Evolutionary conservation across 2,888 invertebrate species (phyloP).

Genomic region (Selenia dentaria): DNA sequence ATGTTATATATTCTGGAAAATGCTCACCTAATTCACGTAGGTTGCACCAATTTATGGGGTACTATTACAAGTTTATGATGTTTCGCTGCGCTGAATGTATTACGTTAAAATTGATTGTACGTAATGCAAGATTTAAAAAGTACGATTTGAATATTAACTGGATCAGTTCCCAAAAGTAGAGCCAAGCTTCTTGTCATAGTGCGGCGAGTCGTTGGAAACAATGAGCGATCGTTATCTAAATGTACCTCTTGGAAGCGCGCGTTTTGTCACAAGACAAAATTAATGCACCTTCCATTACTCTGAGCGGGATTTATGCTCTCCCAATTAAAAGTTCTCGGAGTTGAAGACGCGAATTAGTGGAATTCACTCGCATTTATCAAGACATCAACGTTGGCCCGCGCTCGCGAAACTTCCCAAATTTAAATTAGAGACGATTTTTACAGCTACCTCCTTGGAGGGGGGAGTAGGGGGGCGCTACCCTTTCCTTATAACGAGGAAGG

Average conservation of each 20-base stretch:
- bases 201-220: slow-evolving; percentile 55
- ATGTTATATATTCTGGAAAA: too few relatives aligned
- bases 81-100: too few relatives aligned
- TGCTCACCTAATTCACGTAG: too few relatives aligned
- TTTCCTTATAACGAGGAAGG: slow-evolving; percentile 86
- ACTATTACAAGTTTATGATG: too few relatives aligned
- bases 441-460: slow-evolving; percentile 77
- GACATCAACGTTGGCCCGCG: slow-evolving; percentile 81
- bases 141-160: too few relatives aligned
- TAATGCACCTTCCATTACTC: slow-evolving; percentile 74
- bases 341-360: slow-evolving; percentile 81
- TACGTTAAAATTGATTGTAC: too few relatives aligned
- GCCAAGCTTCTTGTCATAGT: slow-evolving; percentile 1
- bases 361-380: slow-evolving; percentile 82
- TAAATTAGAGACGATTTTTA: slow-evolving; percentile 85
- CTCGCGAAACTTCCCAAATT: slow-evolving; percentile 84
- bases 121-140: too few relatives aligned
- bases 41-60: too few relatives aligned
- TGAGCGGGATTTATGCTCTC: slow-evolving; percentile 71
- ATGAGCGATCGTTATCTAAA: slow-evolving; percentile 79
- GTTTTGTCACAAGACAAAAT: slow-evolving; percentile 77
- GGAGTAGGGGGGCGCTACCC: slow-evolving; percentile 78
- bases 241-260: slow-evolving; percentile 58
- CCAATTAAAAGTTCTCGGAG: slow-evolving; percentile 81
- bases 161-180: neutral